A percentile compares a stretch with the other conserved stretches of the same genome.
phyloP scores from a whole-genome alignment of 2,888 invertebrate genomes.

The Dolichomitus sp. region DNA sequence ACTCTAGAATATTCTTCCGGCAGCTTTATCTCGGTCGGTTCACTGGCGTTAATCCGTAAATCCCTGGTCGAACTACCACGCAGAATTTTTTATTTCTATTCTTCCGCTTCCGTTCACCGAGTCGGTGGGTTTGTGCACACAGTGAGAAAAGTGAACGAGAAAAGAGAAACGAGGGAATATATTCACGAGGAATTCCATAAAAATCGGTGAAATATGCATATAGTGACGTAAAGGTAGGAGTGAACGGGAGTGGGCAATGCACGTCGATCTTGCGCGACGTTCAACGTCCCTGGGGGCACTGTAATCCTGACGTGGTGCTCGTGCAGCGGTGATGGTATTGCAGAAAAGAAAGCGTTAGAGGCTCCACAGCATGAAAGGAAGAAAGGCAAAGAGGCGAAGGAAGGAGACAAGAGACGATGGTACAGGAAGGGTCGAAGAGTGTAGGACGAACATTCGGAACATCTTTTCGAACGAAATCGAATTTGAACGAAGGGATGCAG shows the following conservation, averaged over 20 bases:
- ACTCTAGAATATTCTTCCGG: conserved; percentile 64
- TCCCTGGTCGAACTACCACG: conserved; percentile 61
- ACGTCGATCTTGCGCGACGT: conserved; percentile 71
- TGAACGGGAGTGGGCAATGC: conserved; percentile 56
- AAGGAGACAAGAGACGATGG: conserved; percentile 48
- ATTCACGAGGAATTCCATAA: conserved; percentile 79
- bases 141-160: conserved; percentile 52
- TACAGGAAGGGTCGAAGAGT: conserved; percentile 52
- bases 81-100: conserved; percentile 29
- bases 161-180: conserved; percentile 67
- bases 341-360: conserved; percentile 24
- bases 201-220: conserved; percentile 84
- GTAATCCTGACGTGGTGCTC: conserved; percentile 74
- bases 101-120: conserved; percentile 36
- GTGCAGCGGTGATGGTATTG: conserved; percentile 41
- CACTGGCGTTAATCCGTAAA: conserved; percentile 69
- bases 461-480: conserved; percentile 81
- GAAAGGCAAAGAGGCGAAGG: conserved; percentile 16
- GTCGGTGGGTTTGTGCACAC: conserved; percentile 40
- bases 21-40: conserved; percentile 64
- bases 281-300: conserved; percentile 75
- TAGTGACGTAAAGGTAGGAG: conserved; percentile 72
- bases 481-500: conserved; percentile 74
- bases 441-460: conserved; percentile 76
- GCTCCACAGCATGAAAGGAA: conserved; percentile 13